Evolutionary conservation across 2,113 vertebrate genomes (phyloP), one percentile per base, ranked within the genome.

Genomic region (Elgaria multicarinata): DNA sequence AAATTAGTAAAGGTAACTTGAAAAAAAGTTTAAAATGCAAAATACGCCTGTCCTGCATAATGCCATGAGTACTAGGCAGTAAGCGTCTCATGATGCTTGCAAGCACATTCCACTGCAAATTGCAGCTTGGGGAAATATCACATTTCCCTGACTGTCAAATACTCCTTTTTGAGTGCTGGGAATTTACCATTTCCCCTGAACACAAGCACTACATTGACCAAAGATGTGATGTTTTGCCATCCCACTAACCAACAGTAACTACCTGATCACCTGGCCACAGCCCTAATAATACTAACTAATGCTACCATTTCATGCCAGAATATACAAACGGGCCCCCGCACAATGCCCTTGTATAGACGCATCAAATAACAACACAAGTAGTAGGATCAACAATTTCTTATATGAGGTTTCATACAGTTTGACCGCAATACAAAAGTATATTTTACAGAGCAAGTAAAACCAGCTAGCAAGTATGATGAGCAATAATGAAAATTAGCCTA

Each of bases 401-500:
- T 76, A 75, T 33, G 5, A 42, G 28, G 20, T 55, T 53, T 7
- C 78, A 39, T 46, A 55, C 75, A 80, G 5, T 3, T 0, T 55
- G 75, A 86, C 2, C 0, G 87, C 0, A 0, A 14, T 36, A 12
- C 58, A 53, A 77, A 42, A n/a, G 85, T 4, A 67, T 0, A 28
- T 39, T 42, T 75, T 31, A 39, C 53, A 31, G 33, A 31, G 64
- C 22, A 58, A 71, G 3, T 0, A 0, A 58, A n/a, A 5, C 31
- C 26, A 42, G 33, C 0, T 1, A 42, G 62, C 6, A 22, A 62
- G 44, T 42, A 87, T 67, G 44, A 62, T 44, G 44, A 0, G 36
- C 31, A 28, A 24, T 36, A 76, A 42, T 12, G 2, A 58, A 36
- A 12, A 12, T 4, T 0, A 0, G 0, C 67, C 85, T 66, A 62